Base-by-base conservation (phyloP, 2,888 invertebrate genomes). In the Sepiola atlantica region DNA sequence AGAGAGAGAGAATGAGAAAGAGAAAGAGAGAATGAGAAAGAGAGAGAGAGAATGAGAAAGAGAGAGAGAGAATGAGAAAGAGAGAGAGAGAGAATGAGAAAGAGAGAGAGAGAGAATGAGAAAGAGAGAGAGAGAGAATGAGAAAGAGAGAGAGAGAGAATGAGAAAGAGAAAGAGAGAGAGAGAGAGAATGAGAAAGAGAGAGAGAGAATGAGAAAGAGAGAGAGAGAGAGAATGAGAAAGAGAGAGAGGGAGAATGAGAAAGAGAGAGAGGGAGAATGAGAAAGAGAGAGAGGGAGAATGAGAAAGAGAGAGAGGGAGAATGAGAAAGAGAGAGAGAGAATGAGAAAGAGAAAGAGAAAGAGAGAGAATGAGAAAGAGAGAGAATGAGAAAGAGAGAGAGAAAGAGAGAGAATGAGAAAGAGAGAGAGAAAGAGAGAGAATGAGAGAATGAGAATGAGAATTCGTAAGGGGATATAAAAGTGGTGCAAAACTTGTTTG, bases 101-200 rank as follows among this genome's bases (percentile, higher is more conserved):
- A 55, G 54, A 45, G n/a, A 55, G 45, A 93, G n/a, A 16, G 54
- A 93, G 28, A 12, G n/a, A 45, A 54, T 4, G 18, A 91, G n/a
- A 35, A 24, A 93, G 54, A 45, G 54, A 93, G 54, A 21, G 18
- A 93, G 90, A 77, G 57, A 90, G 91, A 91, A 77, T 90, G 77
- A 35, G 55, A 90, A 90, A 91, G 92, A 55, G 90, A 91, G 92
- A 90, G 77, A 90, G 61, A 93, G 77, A 91, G 91, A 90, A 55
- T 55, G 92, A 93, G 77, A 90, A 77, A 93, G 54, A 91, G 90
- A 90, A 54, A 55, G 92, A 77, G 55, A 90, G 55, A 28, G 55
- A 92, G 94, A 94, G 54, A 35, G 24, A 91, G 24, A 91, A 32
- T 4, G 24, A 16, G 24, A 28, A 35, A 16, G 24, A 91, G 24